Evolutionary conservation across 2,797 vertebrate species (phyloP).

Genomic region (Chanos chanos): DNA sequence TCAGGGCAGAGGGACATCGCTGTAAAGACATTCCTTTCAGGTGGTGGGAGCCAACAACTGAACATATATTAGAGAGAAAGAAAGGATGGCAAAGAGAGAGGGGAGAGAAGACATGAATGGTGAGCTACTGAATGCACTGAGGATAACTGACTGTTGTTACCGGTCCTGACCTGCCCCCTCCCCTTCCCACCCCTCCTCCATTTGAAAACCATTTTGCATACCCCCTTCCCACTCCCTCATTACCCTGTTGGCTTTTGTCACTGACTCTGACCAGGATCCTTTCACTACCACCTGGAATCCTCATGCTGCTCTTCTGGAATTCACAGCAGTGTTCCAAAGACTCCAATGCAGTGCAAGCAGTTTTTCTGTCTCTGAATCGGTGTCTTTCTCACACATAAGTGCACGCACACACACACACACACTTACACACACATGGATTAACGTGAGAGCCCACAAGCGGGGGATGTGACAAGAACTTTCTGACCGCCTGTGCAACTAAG

Average conservation of each 20-base stretch:
- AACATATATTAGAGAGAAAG: conserved; percentile 14
- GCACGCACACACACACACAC: background rate
- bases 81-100: conserved; percentile 35
- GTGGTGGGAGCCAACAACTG: conserved; percentile 35
- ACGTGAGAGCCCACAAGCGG: background rate
- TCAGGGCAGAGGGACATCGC: background rate
- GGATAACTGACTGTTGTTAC: conserved; percentile 45
- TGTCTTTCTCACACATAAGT: background rate
- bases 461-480: conserved; percentile 23
- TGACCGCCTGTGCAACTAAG: background rate
- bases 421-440: background rate
- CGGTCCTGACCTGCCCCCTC: conserved; percentile 46
- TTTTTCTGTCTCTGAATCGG: background rate
- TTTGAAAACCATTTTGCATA: conserved; percentile 32
- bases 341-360: conserved; percentile 15
- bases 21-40: conserved; percentile 2
- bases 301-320: conserved; percentile 41
- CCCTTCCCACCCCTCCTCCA: conserved; percentile 21
- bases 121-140: conserved; percentile 40
- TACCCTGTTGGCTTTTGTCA: conserved; percentile 38
- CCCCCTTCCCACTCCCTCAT: conserved; percentile 48
- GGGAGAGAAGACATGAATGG: conserved; percentile 22
- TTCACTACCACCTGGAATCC: conserved; percentile 38
- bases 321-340: conserved; percentile 42
- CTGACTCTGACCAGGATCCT: conserved; percentile 35